These are phyloP conservation scores for Anolis sagrei DNA, from an alignment of 2,113 vertebrate genomes.

Conservation along the genomic window DNA sequence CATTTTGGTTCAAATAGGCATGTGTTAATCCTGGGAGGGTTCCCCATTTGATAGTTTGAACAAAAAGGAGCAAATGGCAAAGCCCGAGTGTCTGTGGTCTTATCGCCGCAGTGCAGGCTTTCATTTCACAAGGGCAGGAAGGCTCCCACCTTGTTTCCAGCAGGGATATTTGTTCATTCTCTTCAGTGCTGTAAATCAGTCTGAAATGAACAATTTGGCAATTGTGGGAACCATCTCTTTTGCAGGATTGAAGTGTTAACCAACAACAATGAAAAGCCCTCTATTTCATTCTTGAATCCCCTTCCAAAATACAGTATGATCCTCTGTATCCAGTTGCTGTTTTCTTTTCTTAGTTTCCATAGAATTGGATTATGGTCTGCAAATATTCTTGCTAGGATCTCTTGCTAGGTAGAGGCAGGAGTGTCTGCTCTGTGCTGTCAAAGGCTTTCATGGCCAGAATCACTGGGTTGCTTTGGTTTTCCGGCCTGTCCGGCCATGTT, in stretches of 20 bases:
- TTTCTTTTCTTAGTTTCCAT: too few species aligned
- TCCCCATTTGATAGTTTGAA: background rate
- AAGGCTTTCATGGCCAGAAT: too few species aligned
- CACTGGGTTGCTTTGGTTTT: too few species aligned
- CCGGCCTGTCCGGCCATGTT: too few species aligned
- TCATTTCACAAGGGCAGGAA: background rate
- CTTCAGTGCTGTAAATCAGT: background rate
- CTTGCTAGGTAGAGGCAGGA: too few species aligned
- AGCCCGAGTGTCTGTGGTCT: background rate
- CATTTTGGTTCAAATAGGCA: background rate
- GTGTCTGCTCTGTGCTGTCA: too few species aligned
- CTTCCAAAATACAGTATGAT: too few species aligned
- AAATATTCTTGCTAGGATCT: too few species aligned
- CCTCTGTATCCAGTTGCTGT: too few species aligned
- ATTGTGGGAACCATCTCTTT: background rate
- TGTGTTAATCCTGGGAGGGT: background rate
- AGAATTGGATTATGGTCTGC: too few species aligned
- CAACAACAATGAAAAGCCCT: background rate
- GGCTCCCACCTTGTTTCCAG: constrained; percentile 2
- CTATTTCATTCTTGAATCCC: background rate
- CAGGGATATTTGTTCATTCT: background rate
- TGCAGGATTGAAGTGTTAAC: background rate
- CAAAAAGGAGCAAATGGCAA: background rate
- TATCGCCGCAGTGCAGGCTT: background rate
- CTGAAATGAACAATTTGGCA: background rate